Conservation (phyloP, 2,888 invertebrate genomes). For the Scaptomyza caliginosa region DNA sequence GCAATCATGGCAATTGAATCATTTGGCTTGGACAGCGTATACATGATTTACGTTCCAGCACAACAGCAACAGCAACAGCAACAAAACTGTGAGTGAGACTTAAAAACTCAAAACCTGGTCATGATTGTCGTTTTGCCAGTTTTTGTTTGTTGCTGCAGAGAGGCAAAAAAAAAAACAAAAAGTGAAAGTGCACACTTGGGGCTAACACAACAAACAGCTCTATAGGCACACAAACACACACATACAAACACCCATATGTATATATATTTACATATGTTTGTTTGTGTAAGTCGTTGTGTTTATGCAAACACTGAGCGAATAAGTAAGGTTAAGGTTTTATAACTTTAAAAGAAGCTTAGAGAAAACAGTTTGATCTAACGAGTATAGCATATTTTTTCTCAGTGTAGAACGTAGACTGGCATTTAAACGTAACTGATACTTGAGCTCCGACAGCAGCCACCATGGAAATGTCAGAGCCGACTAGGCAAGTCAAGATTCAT, state of each 20-base stretch:
- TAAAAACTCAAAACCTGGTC: conserved; percentile 48
- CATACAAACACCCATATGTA: conserved; percentile 16
- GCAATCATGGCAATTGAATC: conserved; percentile 43
- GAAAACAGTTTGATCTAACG: background rate
- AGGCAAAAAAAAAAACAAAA: conserved; percentile 42
- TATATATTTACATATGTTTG: conserved; percentile 23
- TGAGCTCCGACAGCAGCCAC: conserved; percentile 59
- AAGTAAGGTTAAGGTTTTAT: too few species aligned
- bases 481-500: conserved; percentile 40
- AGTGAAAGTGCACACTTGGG: conserved; percentile 75
- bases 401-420: conserved; percentile 34
- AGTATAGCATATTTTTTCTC: background rate
- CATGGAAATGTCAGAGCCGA: conserved; percentile 52
- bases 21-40: conserved; percentile 26
- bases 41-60: conserved; percentile 31
- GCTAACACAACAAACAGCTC: conserved; percentile 44
- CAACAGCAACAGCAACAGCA: conserved; percentile 2
- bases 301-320: background rate
- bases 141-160: conserved; percentile 39
- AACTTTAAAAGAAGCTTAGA: too few species aligned
- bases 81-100: conserved; percentile 16
- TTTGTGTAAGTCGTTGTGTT: background rate
- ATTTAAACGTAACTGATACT: conserved; percentile 74
- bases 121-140: conserved; percentile 72
- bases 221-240: conserved; percentile 14